These are phyloP conservation scores for Siderastrea siderea DNA, from an alignment of 92 coral and sea anemone genomes.

Conservation along the genomic window DNA sequence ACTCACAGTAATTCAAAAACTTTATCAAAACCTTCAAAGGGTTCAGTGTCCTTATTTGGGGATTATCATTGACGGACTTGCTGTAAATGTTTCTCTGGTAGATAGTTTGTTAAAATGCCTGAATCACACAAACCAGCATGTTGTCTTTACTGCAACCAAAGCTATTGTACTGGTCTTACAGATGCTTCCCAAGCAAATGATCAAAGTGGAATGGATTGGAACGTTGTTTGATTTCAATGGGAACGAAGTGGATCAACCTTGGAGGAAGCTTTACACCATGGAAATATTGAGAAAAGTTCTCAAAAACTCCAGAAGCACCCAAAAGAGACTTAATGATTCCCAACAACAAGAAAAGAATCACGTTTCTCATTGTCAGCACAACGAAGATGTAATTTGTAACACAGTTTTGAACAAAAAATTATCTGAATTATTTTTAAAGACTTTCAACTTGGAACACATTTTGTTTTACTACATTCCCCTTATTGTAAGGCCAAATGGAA, in stretches of 20 bases:
- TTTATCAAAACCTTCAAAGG: constrained; percentile 19
- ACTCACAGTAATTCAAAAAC: constrained; percentile 54
- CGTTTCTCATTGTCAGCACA: not conserved
- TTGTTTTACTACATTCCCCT: constrained; percentile 35
- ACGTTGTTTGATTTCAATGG: constrained; percentile 37
- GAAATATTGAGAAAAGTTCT: constrained; percentile 50
- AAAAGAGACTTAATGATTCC: not conserved
- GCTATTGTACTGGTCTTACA: constrained; percentile 37
- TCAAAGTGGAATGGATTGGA: constrained; percentile 24
- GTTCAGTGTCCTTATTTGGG: constrained; percentile 32
- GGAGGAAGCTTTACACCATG: constrained; percentile 70
- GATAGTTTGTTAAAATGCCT: constrained; percentile 45
- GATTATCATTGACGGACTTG: constrained; percentile 45
- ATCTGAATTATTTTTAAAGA: not conserved
- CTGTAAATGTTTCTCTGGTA: constrained; percentile 32
- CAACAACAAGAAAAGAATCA: not conserved
- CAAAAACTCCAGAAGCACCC: not conserved
- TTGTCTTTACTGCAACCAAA: constrained; percentile 78
- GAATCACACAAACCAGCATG: constrained; percentile 57
- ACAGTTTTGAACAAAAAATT: not conserved
- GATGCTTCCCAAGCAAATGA: constrained; percentile 28
- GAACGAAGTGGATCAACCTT: constrained; percentile 19
- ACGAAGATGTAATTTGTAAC: not conserved
- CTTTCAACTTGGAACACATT: constrained; percentile 18
- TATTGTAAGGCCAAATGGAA: constrained; percentile 41